Base-by-base conservation (phyloP, 2,797 vertebrate species). In the Mastacembelus armatus region DNA sequence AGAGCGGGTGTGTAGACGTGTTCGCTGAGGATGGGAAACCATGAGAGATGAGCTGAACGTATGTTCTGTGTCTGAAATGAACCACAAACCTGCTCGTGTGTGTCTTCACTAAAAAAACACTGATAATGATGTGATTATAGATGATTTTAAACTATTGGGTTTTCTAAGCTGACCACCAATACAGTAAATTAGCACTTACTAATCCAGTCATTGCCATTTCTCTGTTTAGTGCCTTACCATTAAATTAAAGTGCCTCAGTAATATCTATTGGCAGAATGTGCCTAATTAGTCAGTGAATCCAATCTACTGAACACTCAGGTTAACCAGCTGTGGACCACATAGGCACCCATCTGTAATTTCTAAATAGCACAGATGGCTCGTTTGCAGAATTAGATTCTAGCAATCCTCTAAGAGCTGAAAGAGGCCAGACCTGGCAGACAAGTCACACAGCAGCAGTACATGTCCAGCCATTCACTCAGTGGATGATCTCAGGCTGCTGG, bases 391-490 rank as follows among this genome's bases (percentile, higher is more conserved):
- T 32, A 47, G 22, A 40, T 52, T 52, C 16, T 39, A 50, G 52
- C n/a, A 60, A 14, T 40, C 10, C 6, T 54, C 22, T 38, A 11
- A 50, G 36, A 38, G 56, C 32, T 42, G 24, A 39, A 67, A 47
- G 15, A 58, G 7, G 33, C 27, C 40, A 54, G 30, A 18, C 1
- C 29, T 21, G 12, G 14, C 10, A 29, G 65, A 72, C 35, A 62
- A 74, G 67, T 57, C 57, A 50, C 35, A 55, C 67, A 71, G 44
- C 56, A 24, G 57, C 55, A 32, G 59, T 60, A 32, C 45, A 67
- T 70, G 68, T 55, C 39, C 36, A 65, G 38, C 21, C 66, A 80
- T 78, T 83, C 30, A 70, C 66, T 89, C 62, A 69, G 35, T 40
- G 40, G 66, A 74, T 60, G 55, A 78, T 68, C 32, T 70, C 39